phyloP scores from a whole-genome alignment of 2,113 vertebrate species.

The Pelvicachromis taeniatus region DNA sequence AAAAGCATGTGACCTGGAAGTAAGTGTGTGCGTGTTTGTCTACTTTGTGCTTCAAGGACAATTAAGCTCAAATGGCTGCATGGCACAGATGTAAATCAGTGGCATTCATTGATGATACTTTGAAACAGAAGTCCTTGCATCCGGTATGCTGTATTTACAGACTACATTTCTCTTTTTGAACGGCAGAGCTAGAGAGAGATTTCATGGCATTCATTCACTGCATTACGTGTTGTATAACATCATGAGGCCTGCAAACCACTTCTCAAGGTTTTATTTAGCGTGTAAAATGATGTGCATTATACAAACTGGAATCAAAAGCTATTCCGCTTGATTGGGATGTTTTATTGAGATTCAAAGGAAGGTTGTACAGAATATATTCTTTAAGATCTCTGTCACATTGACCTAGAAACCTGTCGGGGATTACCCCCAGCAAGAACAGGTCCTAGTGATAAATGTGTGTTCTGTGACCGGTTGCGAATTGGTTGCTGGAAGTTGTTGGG shows the following conservation, averaged over 20 bases:
- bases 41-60: constrained; percentile 1
- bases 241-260: not conserved
- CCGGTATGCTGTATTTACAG: not conserved
- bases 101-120: not conserved
- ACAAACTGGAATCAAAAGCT: not conserved
- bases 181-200: not conserved
- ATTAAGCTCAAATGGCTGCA: not conserved
- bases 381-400: too few relatives aligned
- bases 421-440: too few relatives aligned
- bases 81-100: not conserved
- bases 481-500: not conserved
- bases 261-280: not conserved
- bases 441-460: not conserved
- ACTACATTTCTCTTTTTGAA: not conserved
- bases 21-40: not conserved
- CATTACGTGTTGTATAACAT: not conserved
- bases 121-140: not conserved
- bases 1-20: constrained; percentile 53
- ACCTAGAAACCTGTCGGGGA: too few relatives aligned
- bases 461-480: not conserved
- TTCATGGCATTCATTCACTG: fast-evolving
- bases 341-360: not conserved
- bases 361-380: not conserved
- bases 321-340: not conserved
- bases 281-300: not conserved